Base-by-base conservation (phyloP, 2,888 invertebrate genomes). In the Synergus umbraculus region DNA sequence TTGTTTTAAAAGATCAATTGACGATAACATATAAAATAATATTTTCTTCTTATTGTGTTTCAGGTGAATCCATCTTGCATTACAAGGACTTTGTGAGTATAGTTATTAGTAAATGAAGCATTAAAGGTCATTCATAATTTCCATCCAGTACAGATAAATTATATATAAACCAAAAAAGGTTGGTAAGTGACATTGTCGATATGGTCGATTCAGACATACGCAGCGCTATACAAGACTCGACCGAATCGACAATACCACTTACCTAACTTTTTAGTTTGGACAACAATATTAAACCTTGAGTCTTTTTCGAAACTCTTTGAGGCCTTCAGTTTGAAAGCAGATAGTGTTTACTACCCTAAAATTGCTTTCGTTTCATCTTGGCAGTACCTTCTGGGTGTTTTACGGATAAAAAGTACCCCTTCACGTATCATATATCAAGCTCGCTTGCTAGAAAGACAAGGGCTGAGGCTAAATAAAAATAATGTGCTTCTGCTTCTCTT, bases 341-440 rank as follows among this genome's bases (percentile, higher is more conserved):
- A 65, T 43, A 41, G 41, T 66, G 43, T 66, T 66, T 66, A 66
- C 41, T 66, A 41, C 66, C 18, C 18, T 66, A 18, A 66, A 66
- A 43, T 66, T 66, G 66, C 41, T 66, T 66, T 66, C 43, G 66
- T 66, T 66, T 66, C 66, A 66, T 66, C 65, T 43, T 66, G 37
- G 41, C 15, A 15, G 15, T 65, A 65, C 37, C 41, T 65, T 65
- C 37, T 65, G 9, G 41, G 37, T n/a, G 9, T 66, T 66, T n/a
- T 9, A 66, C 8, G 43, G 10, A 43, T 10, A 41, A 64, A 37
- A 66, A 66, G 43, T 43, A 43, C n/a, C 41, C n/a, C n/a, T 66
- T 15, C 15, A 43, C 43, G 66, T 66, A 18, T 41, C 41, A 4
- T 18, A 37, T 37, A 43, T 10, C 9, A 66, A 66, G 66, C 43